Evolutionary conservation across 2,888 invertebrate species (phyloP).

Genomic region (Scaptomyza reducta): DNA sequence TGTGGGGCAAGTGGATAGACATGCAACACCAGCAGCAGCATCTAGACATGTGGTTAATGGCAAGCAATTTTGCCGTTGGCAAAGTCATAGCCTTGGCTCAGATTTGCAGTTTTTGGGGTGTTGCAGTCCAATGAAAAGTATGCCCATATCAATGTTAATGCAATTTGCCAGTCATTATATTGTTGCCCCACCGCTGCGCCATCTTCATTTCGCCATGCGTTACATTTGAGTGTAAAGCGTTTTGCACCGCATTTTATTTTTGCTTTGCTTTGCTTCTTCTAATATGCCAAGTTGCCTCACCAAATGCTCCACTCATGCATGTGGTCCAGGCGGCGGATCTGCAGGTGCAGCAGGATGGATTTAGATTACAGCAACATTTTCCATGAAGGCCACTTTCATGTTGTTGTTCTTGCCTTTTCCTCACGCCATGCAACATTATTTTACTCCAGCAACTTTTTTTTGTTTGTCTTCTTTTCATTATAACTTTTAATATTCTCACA

Average conservation of each 20-base stretch:
- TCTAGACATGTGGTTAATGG: conserved; percentile 10
- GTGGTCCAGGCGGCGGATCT: conserved; percentile 15
- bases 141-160: conserved; percentile 44
- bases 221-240: conserved; percentile 58
- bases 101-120: conserved; percentile 1
- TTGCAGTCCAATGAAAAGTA: conserved; percentile 37
- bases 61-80: conserved; percentile 24
- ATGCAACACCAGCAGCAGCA: neutral
- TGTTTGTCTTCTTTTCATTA: conserved; percentile 63
- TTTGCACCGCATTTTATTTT: conserved; percentile 37
- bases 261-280: conserved; percentile 11
- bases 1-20: conserved; percentile 3
- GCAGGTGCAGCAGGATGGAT: conserved; percentile 6
- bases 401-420: conserved; percentile 29
- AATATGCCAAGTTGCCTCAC: conserved; percentile 23
- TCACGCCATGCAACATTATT: conserved; percentile 17
- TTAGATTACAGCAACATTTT: neutral
- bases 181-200: conserved; percentile 1
- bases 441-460: neutral
- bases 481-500: conserved; percentile 72
- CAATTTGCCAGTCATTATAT: conserved; percentile 61
- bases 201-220: conserved; percentile 25
- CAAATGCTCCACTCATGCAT: neutral
- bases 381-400: conserved; percentile 50
- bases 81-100: conserved; percentile 44